Evolutionary conservation across 2,113 vertebrate genomes (phyloP), one percentile per base, ranked within the genome.

Genomic region (Syrmaticus mikado): DNA sequence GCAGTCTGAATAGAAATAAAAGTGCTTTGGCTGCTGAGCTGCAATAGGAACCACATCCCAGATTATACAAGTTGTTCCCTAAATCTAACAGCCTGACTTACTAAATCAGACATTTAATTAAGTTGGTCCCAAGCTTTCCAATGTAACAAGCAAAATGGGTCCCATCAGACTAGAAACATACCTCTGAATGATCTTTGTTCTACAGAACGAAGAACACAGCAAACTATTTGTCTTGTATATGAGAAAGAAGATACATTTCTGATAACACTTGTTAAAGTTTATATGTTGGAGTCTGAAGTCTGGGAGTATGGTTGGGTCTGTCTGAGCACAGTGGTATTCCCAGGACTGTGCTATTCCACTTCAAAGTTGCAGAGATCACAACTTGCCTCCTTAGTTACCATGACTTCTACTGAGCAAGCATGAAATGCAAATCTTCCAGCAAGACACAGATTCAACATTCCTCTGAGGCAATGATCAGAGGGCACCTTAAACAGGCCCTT

Each of bases 401-500:
- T 0, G 0, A 45, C 13, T 77, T 53, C 73, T 67, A 15, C n/a
- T 57, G 45, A 48, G 57, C 5, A 1, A 70, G 52, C 36, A 41
- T 3, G 53, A 12, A 61, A n/a, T 4, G 25, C 1, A 19, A 73
- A 60, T 65, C 43, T 52, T 25, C 58, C 74, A 66, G 45, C 45
- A 80, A 62, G 72, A 64, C 65, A 71, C 19, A 80, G 52, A 53
- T n/a, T 48, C 61, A 18, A 11, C 50, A 32, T 61, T 90, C 61
- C 73, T 77, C 73, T 30, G 30, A 46, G 38, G 65, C 17, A 71
- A 36, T 0, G 7, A 85, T 32, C 68, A 82, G 40, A 77, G 30
- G 2, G 17, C 15, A 5, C 9, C 43, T 62, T 15, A 38, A 65
- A 41, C 30, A 87, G 46, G 50, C 50, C 28, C 21, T 57, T 66